A percentile compares a stretch with the other conserved stretches of the same genome.
Evolutionary conservation across 1,140 invertebrate genomes (phyloP).

Genomic region (Bombus picipes): DNA sequence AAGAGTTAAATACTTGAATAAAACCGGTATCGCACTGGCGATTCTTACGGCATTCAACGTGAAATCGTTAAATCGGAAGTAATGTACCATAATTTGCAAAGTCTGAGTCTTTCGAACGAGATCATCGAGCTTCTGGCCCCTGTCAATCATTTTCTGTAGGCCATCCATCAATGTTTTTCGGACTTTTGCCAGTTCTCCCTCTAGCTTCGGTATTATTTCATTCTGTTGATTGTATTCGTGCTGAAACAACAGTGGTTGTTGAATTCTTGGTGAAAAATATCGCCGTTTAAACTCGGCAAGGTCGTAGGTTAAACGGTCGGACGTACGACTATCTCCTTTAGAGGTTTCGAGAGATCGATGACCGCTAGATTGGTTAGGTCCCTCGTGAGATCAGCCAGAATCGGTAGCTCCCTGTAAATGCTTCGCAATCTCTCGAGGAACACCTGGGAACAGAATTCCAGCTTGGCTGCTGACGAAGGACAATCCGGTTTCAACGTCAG

Average conservation of each 20-base stretch:
- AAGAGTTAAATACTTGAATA: too few relatives aligned
- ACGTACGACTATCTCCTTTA: constrained; percentile 71
- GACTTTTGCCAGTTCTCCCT: constrained; percentile 68
- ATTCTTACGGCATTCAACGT: neutral
- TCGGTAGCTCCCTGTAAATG: constrained; percentile 72
- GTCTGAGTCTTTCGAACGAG: constrained; percentile 71
- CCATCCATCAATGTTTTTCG: constrained; percentile 69
- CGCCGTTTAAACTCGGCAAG: neutral
- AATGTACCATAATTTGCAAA: constrained; percentile 72
- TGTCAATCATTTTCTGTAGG: constrained; percentile 72
- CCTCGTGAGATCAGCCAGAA: constrained; percentile 68
- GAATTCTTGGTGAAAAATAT: neutral
- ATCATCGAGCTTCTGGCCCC: constrained; percentile 74
- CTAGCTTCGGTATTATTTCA: constrained; percentile 46
- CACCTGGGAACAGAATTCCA: constrained; percentile 61
- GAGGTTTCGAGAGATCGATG: constrained; percentile 67
- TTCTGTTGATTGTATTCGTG: constrained; percentile 61
- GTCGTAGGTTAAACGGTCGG: neutral
- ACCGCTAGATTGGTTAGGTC: constrained; percentile 62
- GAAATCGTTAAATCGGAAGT: neutral
- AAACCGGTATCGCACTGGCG: neutral
- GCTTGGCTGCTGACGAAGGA: constrained; percentile 39
- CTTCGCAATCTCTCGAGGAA: constrained; percentile 69
- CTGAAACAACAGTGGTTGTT: constrained; percentile 42
- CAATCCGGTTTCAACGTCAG: constrained; percentile 65